These are phyloP conservation scores for Chydorus sphaericus DNA, from an alignment of 2,888 invertebrate genomes.

Conservation along the genomic window DNA sequence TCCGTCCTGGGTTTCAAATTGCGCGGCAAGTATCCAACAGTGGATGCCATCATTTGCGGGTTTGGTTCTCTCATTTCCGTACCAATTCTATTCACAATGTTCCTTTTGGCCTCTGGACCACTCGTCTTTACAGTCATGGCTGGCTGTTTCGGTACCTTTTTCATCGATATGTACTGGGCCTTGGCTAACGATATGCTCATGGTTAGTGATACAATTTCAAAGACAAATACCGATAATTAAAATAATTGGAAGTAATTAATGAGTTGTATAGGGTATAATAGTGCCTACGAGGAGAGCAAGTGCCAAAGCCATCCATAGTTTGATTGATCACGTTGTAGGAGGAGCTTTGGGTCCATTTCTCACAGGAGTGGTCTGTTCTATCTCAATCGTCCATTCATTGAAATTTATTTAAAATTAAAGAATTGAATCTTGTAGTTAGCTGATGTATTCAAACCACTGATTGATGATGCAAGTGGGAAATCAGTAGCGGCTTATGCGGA, in stretches of 20 bases:
- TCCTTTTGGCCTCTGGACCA: slow-evolving; percentile 45
- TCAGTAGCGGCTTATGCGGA: too few relatives aligned
- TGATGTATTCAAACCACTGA: not conserved
- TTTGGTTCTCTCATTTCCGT: slow-evolving; percentile 68
- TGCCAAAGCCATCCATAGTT: slow-evolving; percentile 93
- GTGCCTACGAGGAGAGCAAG: slow-evolving; percentile 87
- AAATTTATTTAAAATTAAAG: not conserved
- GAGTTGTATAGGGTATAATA: slow-evolving; percentile 72
- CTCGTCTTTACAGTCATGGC: slow-evolving; percentile 55
- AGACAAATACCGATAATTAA: not conserved
- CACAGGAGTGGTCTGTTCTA: slow-evolving; percentile 73
- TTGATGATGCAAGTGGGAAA: too few relatives aligned
- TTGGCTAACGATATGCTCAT: slow-evolving; percentile 93
- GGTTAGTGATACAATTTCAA: slow-evolving; percentile 39
- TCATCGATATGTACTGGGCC: slow-evolving; percentile 93
- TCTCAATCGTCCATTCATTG: not conserved
- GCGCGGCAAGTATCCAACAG: slow-evolving; percentile 43
- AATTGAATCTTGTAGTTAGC: not conserved
- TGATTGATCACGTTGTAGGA: slow-evolving; percentile 89
- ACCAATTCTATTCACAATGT: slow-evolving; percentile 69
- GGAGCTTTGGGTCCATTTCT: slow-evolving; percentile 97
- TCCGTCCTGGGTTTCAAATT: slow-evolving; percentile 59
- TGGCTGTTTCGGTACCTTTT: slow-evolving; percentile 68
- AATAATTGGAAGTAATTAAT: too few relatives aligned
- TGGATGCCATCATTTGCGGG: slow-evolving; percentile 80